Base-by-base conservation (phyloP, 2,797 vertebrate genomes). In the Nannoperca australis region DNA sequence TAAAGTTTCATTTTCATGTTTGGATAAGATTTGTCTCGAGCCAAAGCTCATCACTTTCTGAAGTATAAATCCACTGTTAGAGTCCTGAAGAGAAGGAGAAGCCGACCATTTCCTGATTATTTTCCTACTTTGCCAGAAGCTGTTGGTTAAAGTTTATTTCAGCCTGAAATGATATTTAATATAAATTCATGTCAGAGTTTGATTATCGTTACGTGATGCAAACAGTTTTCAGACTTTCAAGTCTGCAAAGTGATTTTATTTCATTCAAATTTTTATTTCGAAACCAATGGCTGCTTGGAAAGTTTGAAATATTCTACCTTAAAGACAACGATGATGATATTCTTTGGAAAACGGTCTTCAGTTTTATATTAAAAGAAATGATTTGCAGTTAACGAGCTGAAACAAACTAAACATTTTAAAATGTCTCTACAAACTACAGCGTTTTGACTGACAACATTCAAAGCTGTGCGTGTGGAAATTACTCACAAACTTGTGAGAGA, bases 31-130 rank as follows among this genome's bases (percentile, higher is more conserved):
- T 40, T 45, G 11, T 17, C 8, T 20, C 0, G 27, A 66, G 55
- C 53, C 73, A 73, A 70, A 74, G 71, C 7, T 55, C 69, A 22
- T 62, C 68, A 50, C 58, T n/a, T 12, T 36, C 17, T 45, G 36
- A 62, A 50, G 13, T 36, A 58, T 76, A 27, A 1, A 59, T 63
- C 73, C 72, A 73, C 64, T 2, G 40, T 54, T 56, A n/a, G 15
- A 38, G 67, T 40, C 51, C 51, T 18, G 36, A 38, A 14, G 59
- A 59, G 45, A 34, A 32, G 47, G 30, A 49, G 27, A 50, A 47
- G 14, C 44, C 2, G 49, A n/a, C 45, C 13, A 3, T 60, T 65
- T 62, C 12, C 18, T 13, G 17, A 73, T 44, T 11, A 2, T 17
- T 47, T 30, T 61, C 24, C 14, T 51, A 2, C 45, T 59, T 15